These are phyloP conservation scores for Pteria penguin DNA, from an alignment of 2,888 invertebrate genomes.

Conservation along the genomic window DNA sequence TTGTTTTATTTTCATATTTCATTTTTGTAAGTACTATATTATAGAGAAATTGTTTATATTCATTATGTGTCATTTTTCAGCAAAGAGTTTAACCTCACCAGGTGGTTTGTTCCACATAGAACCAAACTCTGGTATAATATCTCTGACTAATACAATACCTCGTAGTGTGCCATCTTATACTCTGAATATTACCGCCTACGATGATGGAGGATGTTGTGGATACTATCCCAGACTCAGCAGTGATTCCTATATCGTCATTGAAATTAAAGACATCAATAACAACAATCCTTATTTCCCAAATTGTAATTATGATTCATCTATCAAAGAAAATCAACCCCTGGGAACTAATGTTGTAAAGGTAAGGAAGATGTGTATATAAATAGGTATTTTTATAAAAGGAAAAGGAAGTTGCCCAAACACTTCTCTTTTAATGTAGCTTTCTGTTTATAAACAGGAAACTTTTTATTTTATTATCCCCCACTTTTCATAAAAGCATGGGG, in stretches of 20 bases:
- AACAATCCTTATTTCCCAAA: constrained; percentile 98
- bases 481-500: too few species aligned
- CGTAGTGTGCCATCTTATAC: constrained; percentile 85
- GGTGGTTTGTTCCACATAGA: constrained; percentile 75
- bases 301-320: constrained; percentile 89
- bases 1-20: too few species aligned
- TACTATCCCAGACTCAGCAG: constrained; percentile 92
- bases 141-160: constrained; percentile 68
- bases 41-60: too few species aligned
- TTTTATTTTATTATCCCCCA: too few species aligned
- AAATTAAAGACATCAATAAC: constrained; percentile 98
- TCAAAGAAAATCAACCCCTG: constrained; percentile 62
- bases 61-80: too few species aligned
- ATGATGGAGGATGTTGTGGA: constrained; percentile 97
- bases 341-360: constrained; percentile 66
- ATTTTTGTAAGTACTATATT: too few species aligned
- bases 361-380: constrained; percentile 15
- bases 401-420: too few species aligned
- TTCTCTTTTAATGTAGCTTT: too few species aligned
- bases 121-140: constrained; percentile 77
- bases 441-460: too few species aligned
- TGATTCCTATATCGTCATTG: constrained; percentile 96
- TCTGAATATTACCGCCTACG: constrained; percentile 97
- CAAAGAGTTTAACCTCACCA: constrained; percentile 25
- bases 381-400: neutral